phyloP scores from a whole-genome alignment of 2,797 vertebrate species.

The Erpetoichthys calabaricus region DNA sequence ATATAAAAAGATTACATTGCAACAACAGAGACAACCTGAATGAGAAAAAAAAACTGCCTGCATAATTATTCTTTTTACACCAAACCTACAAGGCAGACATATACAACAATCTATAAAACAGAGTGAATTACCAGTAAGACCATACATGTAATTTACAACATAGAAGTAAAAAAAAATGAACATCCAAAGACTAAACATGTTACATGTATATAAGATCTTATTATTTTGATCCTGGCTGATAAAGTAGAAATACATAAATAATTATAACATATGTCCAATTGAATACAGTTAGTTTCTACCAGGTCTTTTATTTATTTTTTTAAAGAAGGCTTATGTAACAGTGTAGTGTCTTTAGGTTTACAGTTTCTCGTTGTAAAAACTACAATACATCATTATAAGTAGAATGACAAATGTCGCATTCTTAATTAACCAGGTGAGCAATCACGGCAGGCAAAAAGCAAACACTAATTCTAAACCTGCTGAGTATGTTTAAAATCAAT shows the following conservation, averaged over 20 bases:
- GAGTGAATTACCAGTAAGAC: conserved; percentile 68
- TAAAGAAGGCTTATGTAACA: too few relatives aligned
- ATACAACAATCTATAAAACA: conserved; percentile 49
- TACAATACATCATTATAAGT: too few relatives aligned
- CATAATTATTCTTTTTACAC: conserved; percentile 48
- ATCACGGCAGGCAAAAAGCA: too few relatives aligned
- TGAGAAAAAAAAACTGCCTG: conserved; percentile 41
- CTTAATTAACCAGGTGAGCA: too few relatives aligned
- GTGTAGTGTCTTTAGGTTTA: too few relatives aligned
- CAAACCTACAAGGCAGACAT: conserved; percentile 54
- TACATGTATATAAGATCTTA: background rate
- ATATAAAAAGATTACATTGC: conserved; percentile 46
- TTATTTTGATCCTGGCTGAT: background rate
- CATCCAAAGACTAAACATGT: conserved; percentile 7
- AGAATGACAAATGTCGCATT: too few relatives aligned
- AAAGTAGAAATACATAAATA: background rate
- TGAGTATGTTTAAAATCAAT: too few relatives aligned
- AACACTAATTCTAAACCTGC: too few relatives aligned
- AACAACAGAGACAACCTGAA: conserved; percentile 51
- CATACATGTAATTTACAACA: conserved; percentile 43
- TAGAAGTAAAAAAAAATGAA: conserved; percentile 22
- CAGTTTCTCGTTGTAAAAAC: too few relatives aligned
- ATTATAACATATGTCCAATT: too few relatives aligned
- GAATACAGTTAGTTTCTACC: too few relatives aligned
- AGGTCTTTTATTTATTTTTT: too few relatives aligned